These are phyloP conservation scores for Orchesella flavescens DNA, from an alignment of 2,888 invertebrate species.

Conservation along the genomic window DNA sequence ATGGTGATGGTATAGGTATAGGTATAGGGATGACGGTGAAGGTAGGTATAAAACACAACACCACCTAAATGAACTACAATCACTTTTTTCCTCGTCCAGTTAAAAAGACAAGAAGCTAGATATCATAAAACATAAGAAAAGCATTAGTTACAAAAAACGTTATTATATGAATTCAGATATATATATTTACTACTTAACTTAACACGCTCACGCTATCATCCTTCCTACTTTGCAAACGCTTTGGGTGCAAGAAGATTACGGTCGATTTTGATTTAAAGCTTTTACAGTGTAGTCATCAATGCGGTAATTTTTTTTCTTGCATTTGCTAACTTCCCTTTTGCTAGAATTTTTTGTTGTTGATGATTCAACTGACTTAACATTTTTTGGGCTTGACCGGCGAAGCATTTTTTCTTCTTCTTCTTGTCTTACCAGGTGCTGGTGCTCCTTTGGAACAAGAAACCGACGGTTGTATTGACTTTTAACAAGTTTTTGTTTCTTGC, in stretches of 20 bases:
- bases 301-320: neutral
- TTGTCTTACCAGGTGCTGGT: slow-evolving; percentile 1
- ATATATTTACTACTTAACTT: too few relatives aligned
- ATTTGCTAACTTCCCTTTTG: too few relatives aligned
- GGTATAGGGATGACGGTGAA: too few relatives aligned
- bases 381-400: neutral
- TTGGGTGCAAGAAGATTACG: neutral
- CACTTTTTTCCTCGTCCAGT: slow-evolving; percentile 3
- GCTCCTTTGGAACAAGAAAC: slow-evolving; percentile 18
- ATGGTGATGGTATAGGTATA: too few relatives aligned
- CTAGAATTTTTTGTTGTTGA: neutral
- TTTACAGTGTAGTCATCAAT: neutral
- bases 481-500: slow-evolving; percentile 18
- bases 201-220: neutral
- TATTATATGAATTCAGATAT: neutral
- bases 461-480: slow-evolving; percentile 33
- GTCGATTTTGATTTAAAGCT: neutral
- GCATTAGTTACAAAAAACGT: slow-evolving; percentile 33
- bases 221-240: neutral
- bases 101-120: slow-evolving; percentile 41
- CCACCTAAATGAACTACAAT: neutral
- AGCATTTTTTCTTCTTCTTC: neutral
- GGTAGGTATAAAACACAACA: too few relatives aligned
- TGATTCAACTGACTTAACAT: neutral
- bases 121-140: slow-evolving; percentile 52